Evolutionary conservation across 2,113 vertebrate species (phyloP).

Genomic region (Psophia crepitans): DNA sequence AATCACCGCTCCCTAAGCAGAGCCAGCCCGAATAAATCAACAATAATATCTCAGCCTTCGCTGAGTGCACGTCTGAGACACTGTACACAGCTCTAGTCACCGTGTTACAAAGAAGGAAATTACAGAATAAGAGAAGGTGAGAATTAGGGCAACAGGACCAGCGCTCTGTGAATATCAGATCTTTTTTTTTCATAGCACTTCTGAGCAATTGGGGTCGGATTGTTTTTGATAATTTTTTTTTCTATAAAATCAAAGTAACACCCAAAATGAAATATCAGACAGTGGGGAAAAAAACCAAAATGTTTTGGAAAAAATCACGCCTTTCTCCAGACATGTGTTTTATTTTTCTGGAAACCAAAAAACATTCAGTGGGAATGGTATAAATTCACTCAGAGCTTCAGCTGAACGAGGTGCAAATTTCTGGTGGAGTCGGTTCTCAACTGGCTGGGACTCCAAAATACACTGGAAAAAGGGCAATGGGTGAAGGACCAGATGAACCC

Average conservation of each 20-base stretch:
- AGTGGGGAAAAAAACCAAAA: not conserved
- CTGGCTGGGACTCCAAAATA: not conserved
- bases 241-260: slow-evolving; percentile 25
- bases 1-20: slow-evolving; percentile 31
- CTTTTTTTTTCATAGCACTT: not conserved
- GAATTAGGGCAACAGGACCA: slow-evolving; percentile 57
- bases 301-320: not conserved
- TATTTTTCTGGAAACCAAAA: not conserved
- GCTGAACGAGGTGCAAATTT: not conserved
- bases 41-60: slow-evolving; percentile 39
- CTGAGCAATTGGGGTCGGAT: slow-evolving; percentile 55
- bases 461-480: not conserved
- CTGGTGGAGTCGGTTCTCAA: not conserved
- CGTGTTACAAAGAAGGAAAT: slow-evolving; percentile 36
- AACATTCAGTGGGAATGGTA: not conserved
- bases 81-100: slow-evolving; percentile 33
- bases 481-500: not conserved
- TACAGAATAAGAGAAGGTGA: slow-evolving; percentile 63
- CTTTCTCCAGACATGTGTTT: not conserved
- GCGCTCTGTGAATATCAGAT: slow-evolving; percentile 12
- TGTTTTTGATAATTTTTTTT: slow-evolving; percentile 38
- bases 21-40: slow-evolving; percentile 50
- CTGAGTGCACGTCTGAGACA: slow-evolving; percentile 44
- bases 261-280: slow-evolving; percentile 38
- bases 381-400: not conserved